A percentile compares a stretch with the other conserved stretches of the same genome.
Evolutionary conservation across 2,113 vertebrate genomes (phyloP).

Genomic region (Deroptyus accipitrinus): DNA sequence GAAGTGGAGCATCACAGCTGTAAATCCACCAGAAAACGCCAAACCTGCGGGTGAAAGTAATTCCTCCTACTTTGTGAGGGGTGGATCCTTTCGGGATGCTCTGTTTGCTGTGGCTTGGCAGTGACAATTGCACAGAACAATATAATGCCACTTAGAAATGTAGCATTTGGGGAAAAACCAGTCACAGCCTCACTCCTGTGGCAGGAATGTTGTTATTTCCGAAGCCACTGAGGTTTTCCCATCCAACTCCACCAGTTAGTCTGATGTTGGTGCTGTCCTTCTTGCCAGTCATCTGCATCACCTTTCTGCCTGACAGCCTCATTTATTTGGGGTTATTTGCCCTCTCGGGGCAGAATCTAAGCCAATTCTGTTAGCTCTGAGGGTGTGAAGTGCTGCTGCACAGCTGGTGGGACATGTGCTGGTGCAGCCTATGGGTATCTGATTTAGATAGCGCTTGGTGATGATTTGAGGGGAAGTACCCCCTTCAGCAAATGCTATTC

Average conservation of each 20-base stretch:
- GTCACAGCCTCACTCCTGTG: not conserved
- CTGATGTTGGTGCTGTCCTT: not conserved
- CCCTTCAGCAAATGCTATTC: not conserved
- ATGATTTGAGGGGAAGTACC: not conserved
- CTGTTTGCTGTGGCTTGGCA: not conserved
- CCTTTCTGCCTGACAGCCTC: not conserved
- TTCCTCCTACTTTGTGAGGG: not conserved
- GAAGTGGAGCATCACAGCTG: not conserved
- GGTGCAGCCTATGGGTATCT: not conserved
- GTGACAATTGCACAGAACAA: not conserved
- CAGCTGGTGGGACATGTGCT: fast-evolving
- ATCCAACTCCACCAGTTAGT: not conserved
- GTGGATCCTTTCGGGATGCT: not conserved
- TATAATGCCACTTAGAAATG: not conserved
- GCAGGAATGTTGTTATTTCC: not conserved
- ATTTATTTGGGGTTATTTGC: not conserved
- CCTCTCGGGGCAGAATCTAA: not conserved
- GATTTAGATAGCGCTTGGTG: not conserved
- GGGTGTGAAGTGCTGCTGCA: not conserved
- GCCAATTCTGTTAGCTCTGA: not conserved
- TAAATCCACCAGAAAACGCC: not conserved
- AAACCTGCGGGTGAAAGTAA: not conserved
- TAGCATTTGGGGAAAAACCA: fast-evolving
- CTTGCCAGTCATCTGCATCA: not conserved
- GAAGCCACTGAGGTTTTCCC: not conserved